Evolutionary conservation across 2,888 invertebrate species (phyloP), one percentile per base, ranked within the genome.

Genomic region (Hirudinaria manillensis): DNA sequence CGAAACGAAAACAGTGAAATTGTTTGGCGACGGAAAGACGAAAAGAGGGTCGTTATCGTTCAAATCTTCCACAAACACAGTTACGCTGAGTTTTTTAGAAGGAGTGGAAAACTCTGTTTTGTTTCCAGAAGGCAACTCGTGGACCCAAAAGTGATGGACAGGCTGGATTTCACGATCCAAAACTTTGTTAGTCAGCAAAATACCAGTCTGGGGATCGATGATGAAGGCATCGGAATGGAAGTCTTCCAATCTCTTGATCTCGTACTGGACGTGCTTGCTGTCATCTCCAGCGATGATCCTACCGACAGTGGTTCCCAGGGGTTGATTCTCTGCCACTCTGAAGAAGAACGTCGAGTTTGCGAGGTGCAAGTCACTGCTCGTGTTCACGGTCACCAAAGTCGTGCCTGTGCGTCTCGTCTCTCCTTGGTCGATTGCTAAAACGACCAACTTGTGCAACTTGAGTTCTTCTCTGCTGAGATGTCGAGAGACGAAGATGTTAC

Each of bases 211-310:
- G 0, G 71, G 36, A 51, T 78, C 77, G 38, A 79, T 76, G 73
- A 78, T 78, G 21, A 45, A 16, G 53, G 56, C 72, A 1, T 72
- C 36, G 0, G 34, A 91, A 6, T 61, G 24, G 13, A 61, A 61
- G 13, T 29, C 61, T 19, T 92, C 94, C 24, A 51, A 34, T 6
- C 53, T 61, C 36, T 73, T 38, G 32, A 79, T 68, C 16, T 76
- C 67, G 76, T 76, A 79, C n/a, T 24, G 29, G 61, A 61, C 24
- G 32, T 55, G 53, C n/a, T 67, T 55, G 72, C 77, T 77, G 21
- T 27, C 38, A 66, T 79, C 79, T 19, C 45, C 70, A 21, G 78
- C 78, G 13, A 61, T 70, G 29, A 79, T 77, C 3, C 66, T 24
- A 32, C 79, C 79, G 29, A 79, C 77, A 21, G 74, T 56, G 0